A percentile compares a stretch with the other conserved stretches of the same genome.
These are phyloP conservation scores for Cistogaster globosa DNA, from an alignment of 2,888 invertebrate species.

Conservation along the genomic window DNA sequence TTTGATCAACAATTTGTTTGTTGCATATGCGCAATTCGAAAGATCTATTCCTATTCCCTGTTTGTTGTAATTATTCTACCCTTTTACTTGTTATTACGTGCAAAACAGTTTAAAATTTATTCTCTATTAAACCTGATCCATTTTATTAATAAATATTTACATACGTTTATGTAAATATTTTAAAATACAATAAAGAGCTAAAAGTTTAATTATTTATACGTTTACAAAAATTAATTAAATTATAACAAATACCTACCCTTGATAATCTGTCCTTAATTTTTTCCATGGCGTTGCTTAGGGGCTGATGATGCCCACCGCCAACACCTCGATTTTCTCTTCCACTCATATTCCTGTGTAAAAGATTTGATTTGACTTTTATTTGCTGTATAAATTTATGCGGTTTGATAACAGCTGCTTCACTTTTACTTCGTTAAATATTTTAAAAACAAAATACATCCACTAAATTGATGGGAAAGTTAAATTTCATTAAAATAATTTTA, in stretches of 20 bases:
- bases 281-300: slow-evolving; percentile 81
- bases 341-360: slow-evolving; percentile 77
- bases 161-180: too few species aligned
- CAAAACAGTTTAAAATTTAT: too few species aligned
- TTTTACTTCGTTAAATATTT: slow-evolving; percentile 28
- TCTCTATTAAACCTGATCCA: too few species aligned
- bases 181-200: too few species aligned
- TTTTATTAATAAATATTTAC: too few species aligned
- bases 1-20: too few species aligned
- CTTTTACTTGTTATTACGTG: too few species aligned
- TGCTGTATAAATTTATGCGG: neutral
- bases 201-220: too few species aligned
- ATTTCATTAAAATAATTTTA: slow-evolving; percentile 26
- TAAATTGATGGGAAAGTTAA: slow-evolving; percentile 39
- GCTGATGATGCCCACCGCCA: slow-evolving; percentile 78
- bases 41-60: too few species aligned
- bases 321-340: slow-evolving; percentile 81
- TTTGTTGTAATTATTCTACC: too few species aligned
- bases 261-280: slow-evolving; percentile 82
- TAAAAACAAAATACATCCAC: slow-evolving; percentile 39
- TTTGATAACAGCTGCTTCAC: neutral
- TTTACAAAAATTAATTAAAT: neutral
- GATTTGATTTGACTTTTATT: slow-evolving; percentile 17
- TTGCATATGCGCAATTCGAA: too few species aligned
- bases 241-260: slow-evolving; percentile 75